These are phyloP conservation scores for Tiliacea aurago DNA, from an alignment of 2,888 invertebrate genomes.

Conservation along the genomic window DNA sequence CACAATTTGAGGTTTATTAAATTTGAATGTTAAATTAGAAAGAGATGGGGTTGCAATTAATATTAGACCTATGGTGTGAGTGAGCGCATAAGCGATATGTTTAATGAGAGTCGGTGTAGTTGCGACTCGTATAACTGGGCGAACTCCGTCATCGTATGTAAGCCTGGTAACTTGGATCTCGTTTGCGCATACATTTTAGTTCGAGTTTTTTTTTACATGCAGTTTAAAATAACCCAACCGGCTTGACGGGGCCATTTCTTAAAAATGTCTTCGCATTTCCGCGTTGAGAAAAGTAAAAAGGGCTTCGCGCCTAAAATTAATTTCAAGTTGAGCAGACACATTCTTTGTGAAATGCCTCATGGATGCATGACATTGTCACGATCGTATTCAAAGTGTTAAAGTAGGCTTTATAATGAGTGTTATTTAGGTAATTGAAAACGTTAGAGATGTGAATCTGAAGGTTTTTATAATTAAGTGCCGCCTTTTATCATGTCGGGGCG, in stretches of 20 bases:
- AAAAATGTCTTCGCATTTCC: conserved; percentile 88
- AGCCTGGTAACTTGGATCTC: conserved; percentile 86
- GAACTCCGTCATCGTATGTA: conserved; percentile 79
- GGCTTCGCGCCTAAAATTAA: conserved; percentile 82
- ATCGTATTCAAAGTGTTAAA: conserved; percentile 28
- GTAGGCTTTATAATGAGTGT: conserved; percentile 15
- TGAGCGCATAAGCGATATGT: conserved; percentile 80
- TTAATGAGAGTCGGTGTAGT: conserved; percentile 77
- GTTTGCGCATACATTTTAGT: conserved; percentile 89
- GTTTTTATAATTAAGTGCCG: conserved; percentile 35
- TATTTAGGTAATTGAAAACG: conserved; percentile 24
- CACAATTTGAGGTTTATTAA: conserved; percentile 66
- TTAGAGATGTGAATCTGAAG: conserved; percentile 23
- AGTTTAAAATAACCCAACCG: conserved; percentile 87
- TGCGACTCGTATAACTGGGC: conserved; percentile 78
- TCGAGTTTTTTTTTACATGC: conserved; percentile 82
- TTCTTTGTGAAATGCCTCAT: conserved; percentile 35
- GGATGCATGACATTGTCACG: conserved; percentile 20
- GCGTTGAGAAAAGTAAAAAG: conserved; percentile 86
- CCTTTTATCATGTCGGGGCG: conserved; percentile 15
- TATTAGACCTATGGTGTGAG: conserved; percentile 71
- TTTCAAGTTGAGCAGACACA: conserved; percentile 53
- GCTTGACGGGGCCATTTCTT: conserved; percentile 84
- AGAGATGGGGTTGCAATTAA: conserved; percentile 82
- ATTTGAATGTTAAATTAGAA: conserved; percentile 76